These are phyloP conservation scores for Sebastes itinus DNA, from an alignment of 2,797 vertebrate genomes.

Conservation along the genomic window DNA sequence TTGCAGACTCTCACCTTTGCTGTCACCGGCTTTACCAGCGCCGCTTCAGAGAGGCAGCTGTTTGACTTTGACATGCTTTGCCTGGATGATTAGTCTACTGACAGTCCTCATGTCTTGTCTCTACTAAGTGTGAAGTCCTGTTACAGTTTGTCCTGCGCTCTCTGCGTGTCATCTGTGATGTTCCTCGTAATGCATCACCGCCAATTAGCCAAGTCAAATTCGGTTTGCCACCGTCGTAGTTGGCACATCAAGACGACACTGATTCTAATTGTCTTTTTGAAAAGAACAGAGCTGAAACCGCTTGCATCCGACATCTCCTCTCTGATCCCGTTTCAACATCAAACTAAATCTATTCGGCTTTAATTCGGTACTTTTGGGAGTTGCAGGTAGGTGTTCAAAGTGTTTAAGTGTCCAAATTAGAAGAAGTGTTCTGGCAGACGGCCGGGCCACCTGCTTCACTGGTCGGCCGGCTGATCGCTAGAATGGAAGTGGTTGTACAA, in stretches of 20 bases:
- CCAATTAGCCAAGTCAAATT: constrained; percentile 38
- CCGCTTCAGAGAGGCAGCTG: neutral
- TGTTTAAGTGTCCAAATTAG: constrained; percentile 17
- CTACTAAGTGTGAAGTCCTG: constrained; percentile 19
- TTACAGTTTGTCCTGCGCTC: constrained; percentile 9
- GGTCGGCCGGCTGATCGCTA: neutral
- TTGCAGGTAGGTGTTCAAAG: constrained; percentile 20
- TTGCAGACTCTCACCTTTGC: neutral
- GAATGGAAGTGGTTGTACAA: neutral
- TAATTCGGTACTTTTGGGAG: constrained; percentile 14
- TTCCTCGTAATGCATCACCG: constrained; percentile 35
- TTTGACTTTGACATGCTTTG: constrained; percentile 1
- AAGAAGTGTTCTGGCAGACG: constrained; percentile 27
- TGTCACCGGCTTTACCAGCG: neutral
- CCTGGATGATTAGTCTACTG: constrained; percentile 10
- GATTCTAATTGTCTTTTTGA: constrained; percentile 8
- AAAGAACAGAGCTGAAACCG: neutral
- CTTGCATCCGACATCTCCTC: neutral
- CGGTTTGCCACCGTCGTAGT: neutral
- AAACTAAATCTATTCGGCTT: constrained; percentile 8
- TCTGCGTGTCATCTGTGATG: constrained; percentile 18
- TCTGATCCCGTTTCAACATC: constrained; percentile 25
- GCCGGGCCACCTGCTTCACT: constrained; percentile 43
- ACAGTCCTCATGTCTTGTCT: neutral
- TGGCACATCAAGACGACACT: neutral